Conservation (phyloP, 1,140 invertebrate genomes). For the Melipona quadrifasciata region DNA sequence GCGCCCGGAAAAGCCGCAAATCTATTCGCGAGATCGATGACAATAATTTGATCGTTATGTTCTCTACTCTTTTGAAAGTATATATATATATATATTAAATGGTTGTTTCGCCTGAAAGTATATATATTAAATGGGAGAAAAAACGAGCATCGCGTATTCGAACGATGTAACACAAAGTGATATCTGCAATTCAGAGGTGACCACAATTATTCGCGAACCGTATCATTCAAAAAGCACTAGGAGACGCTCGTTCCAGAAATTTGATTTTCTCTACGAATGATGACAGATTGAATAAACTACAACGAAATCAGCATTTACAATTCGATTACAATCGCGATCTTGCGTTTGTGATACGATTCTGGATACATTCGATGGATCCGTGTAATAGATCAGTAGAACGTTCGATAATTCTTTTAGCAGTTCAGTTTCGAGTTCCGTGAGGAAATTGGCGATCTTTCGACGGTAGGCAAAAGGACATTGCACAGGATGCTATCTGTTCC, state of each 20-base stretch:
- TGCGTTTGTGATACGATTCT: not conserved
- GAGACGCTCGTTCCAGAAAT: not conserved
- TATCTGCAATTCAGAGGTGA: slow-evolving; percentile 37
- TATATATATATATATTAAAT: too few relatives aligned
- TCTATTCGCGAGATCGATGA: not conserved
- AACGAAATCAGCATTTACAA: not conserved
- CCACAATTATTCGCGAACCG: slow-evolving; percentile 1
- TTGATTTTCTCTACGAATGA: not conserved
- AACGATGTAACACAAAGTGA: slow-evolving; percentile 3
- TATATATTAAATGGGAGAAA: not conserved
- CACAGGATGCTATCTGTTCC: not conserved
- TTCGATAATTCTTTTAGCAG: not conserved
- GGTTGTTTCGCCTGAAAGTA: not conserved
- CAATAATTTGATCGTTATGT: not conserved
- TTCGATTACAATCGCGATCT: not conserved
- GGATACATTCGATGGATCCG: not conserved
- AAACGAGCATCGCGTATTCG: not conserved
- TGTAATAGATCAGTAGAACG: not conserved
- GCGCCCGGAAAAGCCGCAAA: slow-evolving; percentile 8
- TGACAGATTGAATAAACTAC: not conserved
- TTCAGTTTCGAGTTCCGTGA: not conserved
- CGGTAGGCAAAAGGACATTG: not conserved
- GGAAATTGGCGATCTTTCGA: not conserved
- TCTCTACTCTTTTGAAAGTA: not conserved
- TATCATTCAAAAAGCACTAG: not conserved